Evolutionary conservation across 92 coral and sea anemone species (phyloP).

Genomic region (Actinernus sp.): DNA sequence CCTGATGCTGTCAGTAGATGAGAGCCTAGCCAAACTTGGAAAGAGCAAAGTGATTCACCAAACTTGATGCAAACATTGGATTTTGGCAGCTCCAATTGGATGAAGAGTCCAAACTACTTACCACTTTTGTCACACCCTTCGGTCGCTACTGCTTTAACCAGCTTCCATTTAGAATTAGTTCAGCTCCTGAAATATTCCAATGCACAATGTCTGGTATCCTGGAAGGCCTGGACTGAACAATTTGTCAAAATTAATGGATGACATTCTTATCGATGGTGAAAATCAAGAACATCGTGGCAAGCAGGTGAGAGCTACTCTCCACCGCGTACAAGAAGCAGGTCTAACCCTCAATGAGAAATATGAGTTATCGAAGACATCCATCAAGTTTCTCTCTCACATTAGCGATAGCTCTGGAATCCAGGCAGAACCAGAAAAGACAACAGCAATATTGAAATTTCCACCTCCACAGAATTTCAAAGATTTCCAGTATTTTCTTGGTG

Average conservation of each 20-base stretch:
- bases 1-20: conserved; percentile 51
- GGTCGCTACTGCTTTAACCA: too few species aligned
- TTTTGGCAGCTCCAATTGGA: neutral
- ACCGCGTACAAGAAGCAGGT: conserved; percentile 11
- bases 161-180: too few species aligned
- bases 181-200: neutral
- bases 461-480: conserved; percentile 8
- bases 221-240: neutral
- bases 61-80: neutral
- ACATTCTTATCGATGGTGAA: neutral
- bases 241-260: too few species aligned
- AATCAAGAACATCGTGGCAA: neutral
- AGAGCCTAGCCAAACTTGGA: conserved; percentile 62
- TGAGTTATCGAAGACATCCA: conserved; percentile 9
- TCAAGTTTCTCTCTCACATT: conserved; percentile 28
- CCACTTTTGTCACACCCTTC: too few species aligned
- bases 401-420: conserved; percentile 16
- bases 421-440: conserved; percentile 10
- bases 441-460: conserved; percentile 1
- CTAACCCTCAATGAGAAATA: conserved; percentile 25
- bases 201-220: neutral
- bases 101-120: too few species aligned
- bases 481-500: too few species aligned
- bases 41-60: conserved; percentile 8
- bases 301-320: neutral